A percentile compares a stretch with the other conserved stretches of the same genome.
These are phyloP conservation scores for Zonitis immaculata DNA, from an alignment of 2,888 invertebrate species.

Conservation along the genomic window DNA sequence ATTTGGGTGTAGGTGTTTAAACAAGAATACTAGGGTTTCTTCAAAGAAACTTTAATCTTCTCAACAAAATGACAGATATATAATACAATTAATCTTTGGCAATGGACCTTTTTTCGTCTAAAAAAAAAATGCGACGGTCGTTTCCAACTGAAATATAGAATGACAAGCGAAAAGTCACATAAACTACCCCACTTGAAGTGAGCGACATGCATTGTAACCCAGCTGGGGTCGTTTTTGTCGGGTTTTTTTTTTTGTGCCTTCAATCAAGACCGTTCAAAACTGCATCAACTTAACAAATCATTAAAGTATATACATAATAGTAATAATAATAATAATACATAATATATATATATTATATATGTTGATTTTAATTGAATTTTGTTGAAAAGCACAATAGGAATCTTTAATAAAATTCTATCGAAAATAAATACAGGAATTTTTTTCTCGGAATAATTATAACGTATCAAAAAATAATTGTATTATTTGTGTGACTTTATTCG, in stretches of 20 bases:
- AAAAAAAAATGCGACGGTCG: conserved; percentile 26
- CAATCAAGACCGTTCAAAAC: background rate
- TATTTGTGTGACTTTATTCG: conserved; percentile 9
- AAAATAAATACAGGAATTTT: background rate
- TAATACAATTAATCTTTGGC: conserved; percentile 25
- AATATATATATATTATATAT: too few relatives aligned
- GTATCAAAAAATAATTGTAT: background rate
- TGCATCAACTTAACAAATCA: conserved; percentile 2
- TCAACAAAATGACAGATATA: conserved; percentile 23
- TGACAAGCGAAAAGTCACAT: conserved; percentile 27
- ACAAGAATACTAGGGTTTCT: conserved; percentile 14
- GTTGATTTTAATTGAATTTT: background rate
- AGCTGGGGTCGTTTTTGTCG: conserved; percentile 24
- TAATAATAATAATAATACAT: too few relatives aligned
- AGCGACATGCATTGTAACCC: conserved; percentile 26
- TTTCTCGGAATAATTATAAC: background rate
- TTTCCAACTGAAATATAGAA: conserved; percentile 24
- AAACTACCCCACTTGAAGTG: conserved; percentile 26
- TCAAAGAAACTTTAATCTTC: conserved; percentile 23
- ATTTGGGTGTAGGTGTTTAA: conserved; percentile 21
- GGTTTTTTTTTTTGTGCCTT: conserved; percentile 13
- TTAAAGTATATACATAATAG: background rate
- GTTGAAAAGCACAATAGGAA: too few relatives aligned
- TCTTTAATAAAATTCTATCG: too few relatives aligned
- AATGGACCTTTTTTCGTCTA: conserved; percentile 18